Evolutionary conservation across 2,113 vertebrate species (phyloP).

Genomic region (Leuciscus idus): DNA sequence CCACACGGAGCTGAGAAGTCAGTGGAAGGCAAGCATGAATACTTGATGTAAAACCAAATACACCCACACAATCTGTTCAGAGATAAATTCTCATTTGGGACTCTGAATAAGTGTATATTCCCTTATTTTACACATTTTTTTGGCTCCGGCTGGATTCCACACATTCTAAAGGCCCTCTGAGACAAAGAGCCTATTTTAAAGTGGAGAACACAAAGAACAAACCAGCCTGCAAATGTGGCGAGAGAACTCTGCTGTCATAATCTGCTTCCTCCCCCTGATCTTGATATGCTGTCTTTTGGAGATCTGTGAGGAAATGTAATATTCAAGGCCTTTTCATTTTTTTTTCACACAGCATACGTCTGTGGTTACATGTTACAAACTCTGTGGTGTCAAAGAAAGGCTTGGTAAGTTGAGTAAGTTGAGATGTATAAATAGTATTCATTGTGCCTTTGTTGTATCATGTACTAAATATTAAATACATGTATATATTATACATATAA

Average conservation of each 20-base stretch:
- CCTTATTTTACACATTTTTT: not conserved
- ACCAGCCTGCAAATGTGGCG: conserved; percentile 1
- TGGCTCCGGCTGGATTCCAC: not conserved
- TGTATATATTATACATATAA: too few species aligned
- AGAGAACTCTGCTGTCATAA: not conserved
- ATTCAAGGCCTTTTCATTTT: conserved; percentile 3
- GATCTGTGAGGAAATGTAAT: conserved; percentile 40
- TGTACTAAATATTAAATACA: too few species aligned
- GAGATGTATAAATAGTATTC: not conserved
- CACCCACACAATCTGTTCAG: not conserved
- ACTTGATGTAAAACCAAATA: not conserved
- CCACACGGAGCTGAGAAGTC: conserved; percentile 59
- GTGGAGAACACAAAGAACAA: conserved; percentile 15
- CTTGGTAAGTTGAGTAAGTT: not conserved
- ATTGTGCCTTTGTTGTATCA: not conserved
- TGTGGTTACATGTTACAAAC: not conserved
- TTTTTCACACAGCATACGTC: not conserved
- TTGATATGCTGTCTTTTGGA: not conserved
- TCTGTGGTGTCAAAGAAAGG: not conserved
- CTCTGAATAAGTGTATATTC: not conserved
- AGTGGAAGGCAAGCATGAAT: conserved; percentile 4
- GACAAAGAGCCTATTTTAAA: not conserved
- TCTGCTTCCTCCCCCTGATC: conserved; percentile 24
- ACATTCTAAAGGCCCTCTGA: not conserved
- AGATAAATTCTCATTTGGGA: not conserved